These are phyloP conservation scores for Cranoglanis bouderius DNA, from an alignment of 2,113 vertebrate species.

Conservation along the genomic window DNA sequence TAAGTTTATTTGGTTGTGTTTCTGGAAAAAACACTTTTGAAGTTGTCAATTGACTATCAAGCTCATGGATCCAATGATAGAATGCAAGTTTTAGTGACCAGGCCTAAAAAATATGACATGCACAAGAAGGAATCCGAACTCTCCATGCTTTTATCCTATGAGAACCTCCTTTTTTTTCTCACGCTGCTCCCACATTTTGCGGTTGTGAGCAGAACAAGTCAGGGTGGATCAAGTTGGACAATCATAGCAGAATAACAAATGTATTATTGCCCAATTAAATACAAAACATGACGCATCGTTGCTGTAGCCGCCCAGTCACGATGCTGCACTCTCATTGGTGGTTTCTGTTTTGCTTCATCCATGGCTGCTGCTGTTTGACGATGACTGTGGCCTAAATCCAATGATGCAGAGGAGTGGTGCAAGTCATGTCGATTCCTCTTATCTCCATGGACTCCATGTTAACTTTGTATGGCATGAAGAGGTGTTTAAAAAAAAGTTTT, in stretches of 20 bases:
- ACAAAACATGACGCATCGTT: background rate
- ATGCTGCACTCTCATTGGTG: background rate
- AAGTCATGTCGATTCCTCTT: background rate
- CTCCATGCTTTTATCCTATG: background rate
- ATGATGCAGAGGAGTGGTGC: background rate
- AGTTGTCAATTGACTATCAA: background rate
- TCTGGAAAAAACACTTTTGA: background rate
- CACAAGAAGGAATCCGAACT: background rate
- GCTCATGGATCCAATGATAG: background rate
- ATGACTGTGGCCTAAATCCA: background rate
- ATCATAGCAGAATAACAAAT: background rate
- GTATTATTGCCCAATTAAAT: slow-evolving; percentile 6
- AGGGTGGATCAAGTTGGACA: slow-evolving; percentile 21
- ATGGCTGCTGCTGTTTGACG: background rate
- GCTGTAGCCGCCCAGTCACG: background rate
- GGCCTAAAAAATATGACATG: background rate
- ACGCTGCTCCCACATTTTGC: background rate
- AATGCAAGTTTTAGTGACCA: background rate
- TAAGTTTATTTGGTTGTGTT: background rate
- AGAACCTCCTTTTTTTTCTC: slow-evolving; percentile 9
- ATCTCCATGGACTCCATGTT: background rate
- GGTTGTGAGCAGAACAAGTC: background rate
- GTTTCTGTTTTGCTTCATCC: background rate
- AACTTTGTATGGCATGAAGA: background rate
- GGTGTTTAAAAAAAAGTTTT: no score